A percentile compares a stretch with the other conserved stretches of the same genome.
Conservation (phyloP, 2,113 vertebrate genomes). For the Muscicapa adusta region DNA sequence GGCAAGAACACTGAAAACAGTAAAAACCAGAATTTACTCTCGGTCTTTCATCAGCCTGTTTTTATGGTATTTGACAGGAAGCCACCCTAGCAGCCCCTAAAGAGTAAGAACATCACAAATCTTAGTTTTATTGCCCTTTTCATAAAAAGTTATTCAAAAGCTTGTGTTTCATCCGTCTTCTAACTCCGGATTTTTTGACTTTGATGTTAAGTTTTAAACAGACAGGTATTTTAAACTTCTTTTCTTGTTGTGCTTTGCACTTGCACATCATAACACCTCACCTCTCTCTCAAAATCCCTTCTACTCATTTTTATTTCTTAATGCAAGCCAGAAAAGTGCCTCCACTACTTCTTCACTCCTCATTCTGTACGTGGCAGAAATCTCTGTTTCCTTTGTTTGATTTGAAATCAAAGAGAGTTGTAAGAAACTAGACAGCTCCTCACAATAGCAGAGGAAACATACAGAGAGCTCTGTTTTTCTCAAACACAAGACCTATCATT, state of each 20-base stretch:
- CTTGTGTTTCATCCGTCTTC: background rate
- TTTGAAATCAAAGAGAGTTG: constrained; percentile 9
- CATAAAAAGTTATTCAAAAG: background rate
- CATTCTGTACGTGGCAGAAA: background rate
- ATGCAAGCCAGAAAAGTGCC: background rate
- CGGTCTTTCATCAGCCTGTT: background rate
- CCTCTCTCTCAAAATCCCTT: background rate
- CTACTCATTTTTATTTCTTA: background rate
- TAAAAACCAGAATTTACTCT: background rate
- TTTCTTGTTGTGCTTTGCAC: background rate
- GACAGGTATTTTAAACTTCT: background rate
- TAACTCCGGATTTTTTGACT: background rate
- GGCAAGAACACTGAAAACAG: background rate
- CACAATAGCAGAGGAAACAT: background rate
- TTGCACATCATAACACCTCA: background rate
- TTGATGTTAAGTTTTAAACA: background rate
- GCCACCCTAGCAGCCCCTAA: background rate
- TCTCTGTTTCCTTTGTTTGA: background rate
- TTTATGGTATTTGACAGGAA: constrained; percentile 17
- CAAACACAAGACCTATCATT: background rate
- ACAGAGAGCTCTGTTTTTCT: background rate
- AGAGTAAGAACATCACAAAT: background rate
- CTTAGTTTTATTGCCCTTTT: background rate
- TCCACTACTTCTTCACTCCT: background rate
- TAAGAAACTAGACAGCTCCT: constrained; percentile 7